A percentile compares a stretch with the other conserved stretches of the same genome.
Conservation (phyloP, 2,888 invertebrate species). For the Spilarctia lutea region DNA sequence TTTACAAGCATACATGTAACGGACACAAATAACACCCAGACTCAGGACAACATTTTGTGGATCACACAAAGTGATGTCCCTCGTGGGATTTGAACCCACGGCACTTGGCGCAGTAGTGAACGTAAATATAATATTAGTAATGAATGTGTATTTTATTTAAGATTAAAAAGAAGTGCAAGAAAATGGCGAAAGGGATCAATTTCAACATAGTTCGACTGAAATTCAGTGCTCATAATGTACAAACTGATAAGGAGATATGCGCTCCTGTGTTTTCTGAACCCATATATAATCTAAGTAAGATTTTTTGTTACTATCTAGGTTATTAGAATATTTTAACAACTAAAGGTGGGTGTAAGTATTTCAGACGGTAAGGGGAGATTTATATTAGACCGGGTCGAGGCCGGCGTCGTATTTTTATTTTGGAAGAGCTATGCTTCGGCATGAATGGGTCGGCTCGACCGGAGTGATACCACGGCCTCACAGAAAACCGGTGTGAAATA, state of each 20-base stretch:
- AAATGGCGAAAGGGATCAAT: conserved; percentile 87
- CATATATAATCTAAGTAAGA: conserved; percentile 93
- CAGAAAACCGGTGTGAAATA: too few relatives aligned
- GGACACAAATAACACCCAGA: too few relatives aligned
- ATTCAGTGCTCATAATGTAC: conserved; percentile 90
- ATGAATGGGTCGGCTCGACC: too few relatives aligned
- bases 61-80: too few relatives aligned
- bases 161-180: conserved; percentile 67
- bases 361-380: neutral
- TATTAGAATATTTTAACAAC: neutral
- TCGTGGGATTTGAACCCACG: too few relatives aligned
- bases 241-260: conserved; percentile 87
- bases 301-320: conserved; percentile 30
- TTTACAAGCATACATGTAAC: too few relatives aligned
- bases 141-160: conserved; percentile 10
- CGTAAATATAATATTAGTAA: too few relatives aligned
- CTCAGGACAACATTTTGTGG: too few relatives aligned
- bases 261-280: conserved; percentile 90
- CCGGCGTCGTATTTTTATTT: too few relatives aligned
- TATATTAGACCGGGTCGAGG: neutral
- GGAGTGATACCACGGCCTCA: too few relatives aligned
- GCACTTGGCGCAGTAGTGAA: too few relatives aligned
- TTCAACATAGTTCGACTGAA: conserved; percentile 92
- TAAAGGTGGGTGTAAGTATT: neutral
- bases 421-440: too few relatives aligned